A percentile compares a stretch with the other conserved stretches of the same genome.
Conservation (phyloP, 2,888 invertebrate genomes). For the Ellobium chinense region DNA sequence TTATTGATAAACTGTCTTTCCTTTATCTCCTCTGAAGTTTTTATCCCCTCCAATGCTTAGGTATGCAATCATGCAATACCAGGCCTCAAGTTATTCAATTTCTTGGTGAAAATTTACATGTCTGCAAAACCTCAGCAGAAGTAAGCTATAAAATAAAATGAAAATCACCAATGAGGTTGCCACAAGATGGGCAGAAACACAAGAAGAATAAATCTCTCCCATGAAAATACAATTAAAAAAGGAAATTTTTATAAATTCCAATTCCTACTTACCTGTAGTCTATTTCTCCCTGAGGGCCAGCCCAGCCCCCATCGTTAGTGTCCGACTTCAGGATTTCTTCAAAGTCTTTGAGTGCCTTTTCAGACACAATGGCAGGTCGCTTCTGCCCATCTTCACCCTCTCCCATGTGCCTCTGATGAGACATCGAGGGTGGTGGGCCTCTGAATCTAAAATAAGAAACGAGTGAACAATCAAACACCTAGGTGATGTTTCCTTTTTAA, state of each 20-base stretch:
- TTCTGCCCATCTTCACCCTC: conserved; percentile 67
- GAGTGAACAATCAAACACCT: no score
- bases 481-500: no score
- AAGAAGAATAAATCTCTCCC: neutral
- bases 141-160: neutral
- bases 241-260: no score
- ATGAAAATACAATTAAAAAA: neutral
- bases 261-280: conserved; percentile 85
- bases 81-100: no score
- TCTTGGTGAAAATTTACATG: no score
- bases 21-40: no score
- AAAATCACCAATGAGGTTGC: neutral
- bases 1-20: no score
- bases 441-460: conserved; percentile 64
- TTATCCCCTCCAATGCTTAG: no score
- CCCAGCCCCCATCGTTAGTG: conserved; percentile 89
- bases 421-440: conserved; percentile 72
- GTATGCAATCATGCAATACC: no score
- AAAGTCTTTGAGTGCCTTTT: conserved; percentile 94
- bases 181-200: neutral
- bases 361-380: conserved; percentile 88
- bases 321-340: conserved; percentile 89
- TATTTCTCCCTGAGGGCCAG: conserved; percentile 92
- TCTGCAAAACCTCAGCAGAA: no score
- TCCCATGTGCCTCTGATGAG: conserved; percentile 58